Evolutionary conservation across 2,888 invertebrate species (phyloP).

Genomic region (Cataglyphis albicans): DNA sequence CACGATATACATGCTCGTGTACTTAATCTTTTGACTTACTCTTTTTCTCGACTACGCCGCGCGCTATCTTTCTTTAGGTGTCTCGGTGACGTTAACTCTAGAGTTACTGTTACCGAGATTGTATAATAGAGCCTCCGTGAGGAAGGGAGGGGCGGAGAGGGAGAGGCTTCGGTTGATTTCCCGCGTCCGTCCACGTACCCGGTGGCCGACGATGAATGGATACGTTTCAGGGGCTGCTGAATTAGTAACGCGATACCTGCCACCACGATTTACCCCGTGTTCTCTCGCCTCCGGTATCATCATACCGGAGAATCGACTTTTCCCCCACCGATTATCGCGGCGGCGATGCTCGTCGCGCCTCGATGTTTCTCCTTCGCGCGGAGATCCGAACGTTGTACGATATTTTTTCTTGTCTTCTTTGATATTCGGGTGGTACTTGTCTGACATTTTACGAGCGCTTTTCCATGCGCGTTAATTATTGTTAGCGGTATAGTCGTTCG

Average conservation of each 20-base stretch:
- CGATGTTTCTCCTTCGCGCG: slow-evolving; percentile 28
- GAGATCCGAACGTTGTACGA: neutral
- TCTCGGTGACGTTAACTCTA: slow-evolving; percentile 11
- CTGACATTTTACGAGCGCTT: slow-evolving; percentile 18
- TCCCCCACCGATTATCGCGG: slow-evolving; percentile 34
- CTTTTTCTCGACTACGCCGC: neutral
- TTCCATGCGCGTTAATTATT: slow-evolving; percentile 7
- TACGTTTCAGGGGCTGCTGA: slow-evolving; percentile 77
- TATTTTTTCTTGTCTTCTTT: neutral
- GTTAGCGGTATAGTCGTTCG: neutral
- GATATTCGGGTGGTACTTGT: slow-evolving; percentile 1
- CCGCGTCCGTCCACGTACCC: slow-evolving; percentile 66
- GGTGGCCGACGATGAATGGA: slow-evolving; percentile 75
- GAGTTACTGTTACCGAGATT: slow-evolving; percentile 46
- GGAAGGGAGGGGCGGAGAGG: slow-evolving; percentile 39
- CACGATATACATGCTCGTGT: neutral
- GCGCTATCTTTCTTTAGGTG: slow-evolving; percentile 8
- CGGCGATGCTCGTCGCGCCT: slow-evolving; percentile 19
- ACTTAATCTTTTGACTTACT: neutral
- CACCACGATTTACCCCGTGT: slow-evolving; percentile 30
- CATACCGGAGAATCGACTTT: slow-evolving; percentile 34
- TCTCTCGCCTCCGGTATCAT: slow-evolving; percentile 25
- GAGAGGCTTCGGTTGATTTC: slow-evolving; percentile 63
- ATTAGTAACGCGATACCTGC: slow-evolving; percentile 78
- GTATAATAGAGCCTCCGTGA: slow-evolving; percentile 54